phyloP scores from a whole-genome alignment of 2,113 vertebrate genomes.

The Corythaixoides concolor region DNA sequence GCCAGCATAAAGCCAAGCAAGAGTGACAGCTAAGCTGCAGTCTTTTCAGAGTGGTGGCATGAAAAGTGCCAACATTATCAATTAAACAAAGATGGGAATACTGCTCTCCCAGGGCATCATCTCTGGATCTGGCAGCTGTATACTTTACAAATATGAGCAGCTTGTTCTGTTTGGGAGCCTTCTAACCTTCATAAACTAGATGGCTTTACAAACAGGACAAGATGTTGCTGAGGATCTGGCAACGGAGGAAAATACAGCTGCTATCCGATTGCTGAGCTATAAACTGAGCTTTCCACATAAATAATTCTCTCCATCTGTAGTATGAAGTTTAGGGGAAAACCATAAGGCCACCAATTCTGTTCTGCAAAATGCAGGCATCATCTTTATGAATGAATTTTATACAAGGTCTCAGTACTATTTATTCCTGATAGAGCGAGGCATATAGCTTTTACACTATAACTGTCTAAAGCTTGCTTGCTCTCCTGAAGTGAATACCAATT shows the following conservation, averaged over 20 bases:
- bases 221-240: conserved; percentile 26
- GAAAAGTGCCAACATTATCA: conserved; percentile 34
- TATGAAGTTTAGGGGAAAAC: background rate
- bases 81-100: conserved; percentile 47
- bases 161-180: conserved; percentile 13
- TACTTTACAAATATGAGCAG: conserved; percentile 16
- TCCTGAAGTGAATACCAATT: background rate
- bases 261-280: conserved; percentile 1
- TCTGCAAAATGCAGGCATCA: background rate
- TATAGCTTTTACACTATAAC: background rate
- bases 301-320: conserved; percentile 40
- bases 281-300: conserved; percentile 37
- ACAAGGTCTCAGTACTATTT: background rate
- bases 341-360: background rate
- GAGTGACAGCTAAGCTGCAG: background rate
- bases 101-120: background rate
- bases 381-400: conserved; percentile 3
- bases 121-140: conserved; percentile 24
- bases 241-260: conserved; percentile 35
- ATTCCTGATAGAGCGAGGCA: background rate
- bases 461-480: background rate
- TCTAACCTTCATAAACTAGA: conserved; percentile 44
- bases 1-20: conserved; percentile 11
- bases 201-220: conserved; percentile 43
- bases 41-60: background rate